phyloP scores from a whole-genome alignment of 2,113 vertebrate genomes.

The Cacatua alba region DNA sequence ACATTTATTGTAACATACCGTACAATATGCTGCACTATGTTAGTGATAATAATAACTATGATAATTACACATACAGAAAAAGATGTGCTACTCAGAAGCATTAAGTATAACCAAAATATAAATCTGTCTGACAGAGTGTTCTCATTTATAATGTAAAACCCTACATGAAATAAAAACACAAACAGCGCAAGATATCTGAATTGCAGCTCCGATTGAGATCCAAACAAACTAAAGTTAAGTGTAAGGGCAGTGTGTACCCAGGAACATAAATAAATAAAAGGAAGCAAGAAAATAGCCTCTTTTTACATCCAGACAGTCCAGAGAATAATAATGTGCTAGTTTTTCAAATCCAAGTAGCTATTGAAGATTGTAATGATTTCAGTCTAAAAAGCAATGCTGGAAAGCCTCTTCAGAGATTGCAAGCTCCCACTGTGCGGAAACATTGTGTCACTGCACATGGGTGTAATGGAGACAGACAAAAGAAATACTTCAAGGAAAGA shows the following conservation, averaged over 20 bases:
- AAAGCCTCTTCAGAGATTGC: constrained; percentile 80
- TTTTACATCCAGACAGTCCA: constrained; percentile 73
- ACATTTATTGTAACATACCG: not conserved
- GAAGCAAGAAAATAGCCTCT: constrained; percentile 71
- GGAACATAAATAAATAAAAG: constrained; percentile 22
- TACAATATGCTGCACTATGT: not conserved
- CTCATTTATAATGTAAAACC: constrained; percentile 70
- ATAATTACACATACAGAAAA: constrained; percentile 34
- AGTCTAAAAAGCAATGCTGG: constrained; percentile 77
- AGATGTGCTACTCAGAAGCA: constrained; percentile 28
- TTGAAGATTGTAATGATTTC: constrained; percentile 81
- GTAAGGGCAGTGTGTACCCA: constrained; percentile 65
- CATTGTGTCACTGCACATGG: constrained; percentile 72
- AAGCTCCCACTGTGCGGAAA: constrained; percentile 79
- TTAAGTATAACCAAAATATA: constrained; percentile 58
- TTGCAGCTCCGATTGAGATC: constrained; percentile 48
- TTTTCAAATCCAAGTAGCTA: constrained; percentile 78
- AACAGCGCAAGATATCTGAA: constrained; percentile 56
- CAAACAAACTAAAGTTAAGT: constrained; percentile 70
- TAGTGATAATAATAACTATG: constrained; percentile 16
- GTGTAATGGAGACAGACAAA: constrained; percentile 79
- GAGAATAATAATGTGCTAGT: constrained; percentile 81
- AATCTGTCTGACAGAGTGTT: constrained; percentile 36
- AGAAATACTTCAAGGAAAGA: constrained; percentile 75
- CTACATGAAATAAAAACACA: constrained; percentile 57